Evolutionary conservation across 2,888 invertebrate genomes (phyloP), one percentile per base, ranked within the genome.

Genomic region (Ormyrus labotus): DNA sequence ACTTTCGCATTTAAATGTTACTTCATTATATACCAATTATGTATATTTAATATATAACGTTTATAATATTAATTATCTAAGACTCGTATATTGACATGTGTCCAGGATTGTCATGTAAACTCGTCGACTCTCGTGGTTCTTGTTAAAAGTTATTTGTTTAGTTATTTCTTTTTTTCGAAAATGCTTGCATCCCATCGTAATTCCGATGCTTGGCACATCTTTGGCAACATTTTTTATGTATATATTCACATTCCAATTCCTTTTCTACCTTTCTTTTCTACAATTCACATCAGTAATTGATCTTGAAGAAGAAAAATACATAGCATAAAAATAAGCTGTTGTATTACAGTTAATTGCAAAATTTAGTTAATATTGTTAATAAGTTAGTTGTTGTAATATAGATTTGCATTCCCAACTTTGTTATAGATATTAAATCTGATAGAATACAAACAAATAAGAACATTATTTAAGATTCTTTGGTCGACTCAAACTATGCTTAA

Each of bases 31-130:
- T 70, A 71, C 50, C 69, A 57, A 76, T 68, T 53, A 47, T 65
- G 47, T 73, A 75, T 78, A 76, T 75, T 67, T 67, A 48, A 50
- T 78, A 55, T 81, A 78, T 74, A 81, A 78, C 45, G 68, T 74
- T 53, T 78, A 71, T 74, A 78, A 67, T 74, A 70, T 72, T 55
- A 58, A 68, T 55, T 64, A 79, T 72, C 65, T 81, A 78, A 81
- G 65, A 81, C 69, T 71, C 72, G 74, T 81, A 82, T 83, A 84
- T 84, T 84, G 85, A 85, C 85, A 80, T 83, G 67, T 80, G 83
- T 85, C 81, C 82, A 83, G 81, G 85, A 85, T 85, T 85, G 85
- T 82, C 82, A 67, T 80, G 65, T 81, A 78, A 80, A 82, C 77
- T 80, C 57, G 64, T 72, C 74, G 58, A 78, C 65, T 77, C 72